Evolutionary conservation across 1,140 invertebrate genomes (phyloP).

Genomic region (Orchesella cincta): DNA sequence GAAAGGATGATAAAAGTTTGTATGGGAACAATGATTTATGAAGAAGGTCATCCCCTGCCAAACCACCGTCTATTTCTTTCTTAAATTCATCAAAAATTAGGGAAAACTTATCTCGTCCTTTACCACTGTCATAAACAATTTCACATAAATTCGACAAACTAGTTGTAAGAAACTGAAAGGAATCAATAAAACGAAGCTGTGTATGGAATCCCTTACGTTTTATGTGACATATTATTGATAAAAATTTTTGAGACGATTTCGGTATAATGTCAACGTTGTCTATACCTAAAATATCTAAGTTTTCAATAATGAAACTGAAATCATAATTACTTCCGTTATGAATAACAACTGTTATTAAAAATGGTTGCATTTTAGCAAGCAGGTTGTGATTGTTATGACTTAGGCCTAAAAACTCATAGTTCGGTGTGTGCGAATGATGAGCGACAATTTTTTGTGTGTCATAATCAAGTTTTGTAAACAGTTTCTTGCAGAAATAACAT

Average conservation of each 20-base stretch:
- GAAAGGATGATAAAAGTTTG: neutral
- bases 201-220: neutral
- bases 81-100: neutral
- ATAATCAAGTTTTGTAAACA: too few relatives aligned
- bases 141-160: neutral
- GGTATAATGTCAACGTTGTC: neutral
- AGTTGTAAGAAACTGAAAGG: neutral
- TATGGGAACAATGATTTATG: neutral
- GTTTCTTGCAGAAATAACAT: too few relatives aligned
- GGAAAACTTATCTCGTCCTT: neutral
- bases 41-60: neutral
- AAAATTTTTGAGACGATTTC: neutral
- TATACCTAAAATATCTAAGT: neutral
- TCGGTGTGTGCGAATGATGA: neutral
- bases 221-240: neutral
- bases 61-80: neutral
- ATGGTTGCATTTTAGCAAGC: neutral
- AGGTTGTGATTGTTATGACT: neutral
- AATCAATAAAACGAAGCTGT: neutral
- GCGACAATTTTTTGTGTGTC: neutral
- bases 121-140: neutral
- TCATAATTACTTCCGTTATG: neutral
- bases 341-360: neutral
- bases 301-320: neutral
- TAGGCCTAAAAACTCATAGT: neutral